Conservation (phyloP, 2,797 vertebrate species). For the Pogoniulus pusillus region DNA sequence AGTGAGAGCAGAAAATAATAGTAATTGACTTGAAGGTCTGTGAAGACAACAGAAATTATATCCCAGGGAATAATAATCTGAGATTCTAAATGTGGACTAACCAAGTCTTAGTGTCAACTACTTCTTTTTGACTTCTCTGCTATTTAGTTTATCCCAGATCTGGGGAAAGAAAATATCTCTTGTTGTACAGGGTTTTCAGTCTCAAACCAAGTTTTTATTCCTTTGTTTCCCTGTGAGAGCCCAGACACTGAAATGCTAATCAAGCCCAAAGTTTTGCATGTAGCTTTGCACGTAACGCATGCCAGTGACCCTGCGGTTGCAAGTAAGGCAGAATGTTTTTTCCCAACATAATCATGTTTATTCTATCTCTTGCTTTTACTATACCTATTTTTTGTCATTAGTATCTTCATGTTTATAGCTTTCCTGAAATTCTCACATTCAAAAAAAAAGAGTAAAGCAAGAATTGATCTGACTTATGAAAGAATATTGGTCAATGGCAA, state of each 20-base stretch:
- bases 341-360: not conserved
- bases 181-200: accelerated
- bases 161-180: not conserved
- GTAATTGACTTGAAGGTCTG: not conserved
- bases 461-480: not conserved
- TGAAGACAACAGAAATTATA: not conserved
- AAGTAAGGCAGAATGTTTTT: not conserved
- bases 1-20: not conserved
- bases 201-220: not conserved
- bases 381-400: not conserved
- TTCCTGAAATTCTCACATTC: not conserved
- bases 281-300: not conserved
- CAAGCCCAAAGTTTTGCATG: not conserved
- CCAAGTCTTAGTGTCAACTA: not conserved
- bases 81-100: not conserved
- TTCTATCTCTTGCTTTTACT: not conserved
- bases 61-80: not conserved
- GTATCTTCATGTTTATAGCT: not conserved
- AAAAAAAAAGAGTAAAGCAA: not conserved
- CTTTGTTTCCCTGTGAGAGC: not conserved
- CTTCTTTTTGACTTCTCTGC: not conserved
- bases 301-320: not conserved
- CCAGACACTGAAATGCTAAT: not conserved
- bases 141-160: not conserved
- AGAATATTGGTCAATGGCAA: not conserved